Percentiles rank a stretch among this genome's conserved stretches.
Conservation (phyloP, 2,797 vertebrate genomes). For the Choloepus didactylus region DNA sequence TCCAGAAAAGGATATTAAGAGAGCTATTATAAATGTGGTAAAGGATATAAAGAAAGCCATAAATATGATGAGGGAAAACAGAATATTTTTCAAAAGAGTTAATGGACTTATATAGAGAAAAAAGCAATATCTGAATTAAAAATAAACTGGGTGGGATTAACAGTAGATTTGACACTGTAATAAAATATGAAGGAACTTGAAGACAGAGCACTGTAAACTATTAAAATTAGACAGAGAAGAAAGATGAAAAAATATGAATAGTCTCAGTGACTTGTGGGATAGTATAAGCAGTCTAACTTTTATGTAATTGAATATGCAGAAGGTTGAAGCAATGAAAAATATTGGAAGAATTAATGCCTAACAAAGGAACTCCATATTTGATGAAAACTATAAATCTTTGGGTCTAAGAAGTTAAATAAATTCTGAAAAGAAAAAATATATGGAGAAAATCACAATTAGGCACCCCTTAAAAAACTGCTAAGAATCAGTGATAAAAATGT, state of each 20-base stretch:
- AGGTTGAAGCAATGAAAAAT: constrained; percentile 4
- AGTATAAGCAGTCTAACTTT: not conserved
- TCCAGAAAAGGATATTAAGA: constrained; percentile 1
- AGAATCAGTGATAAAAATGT: constrained; percentile 4
- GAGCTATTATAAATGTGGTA: not conserved
- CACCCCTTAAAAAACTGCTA: not conserved
- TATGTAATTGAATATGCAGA: not conserved
- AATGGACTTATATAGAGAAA: not conserved
- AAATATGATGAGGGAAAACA: not conserved
- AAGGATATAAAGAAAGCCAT: not conserved
- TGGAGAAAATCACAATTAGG: not conserved
- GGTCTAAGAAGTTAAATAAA: not conserved
- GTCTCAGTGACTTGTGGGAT: not conserved
- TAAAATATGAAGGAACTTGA: constrained; percentile 38
- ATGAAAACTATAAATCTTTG: not conserved
- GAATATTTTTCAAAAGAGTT: not conserved
- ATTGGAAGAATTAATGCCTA: constrained; percentile 18
- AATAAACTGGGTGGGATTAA: not conserved
- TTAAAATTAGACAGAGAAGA: not conserved
- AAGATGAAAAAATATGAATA: not conserved
- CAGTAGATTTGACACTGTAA: not conserved
- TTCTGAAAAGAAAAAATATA: not conserved
- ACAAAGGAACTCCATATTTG: not conserved
- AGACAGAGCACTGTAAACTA: not conserved
- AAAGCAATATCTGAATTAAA: constrained; percentile 18